Conservation (phyloP, 2,888 invertebrate genomes). For the Ashinkailepas kermadecensis region DNA sequence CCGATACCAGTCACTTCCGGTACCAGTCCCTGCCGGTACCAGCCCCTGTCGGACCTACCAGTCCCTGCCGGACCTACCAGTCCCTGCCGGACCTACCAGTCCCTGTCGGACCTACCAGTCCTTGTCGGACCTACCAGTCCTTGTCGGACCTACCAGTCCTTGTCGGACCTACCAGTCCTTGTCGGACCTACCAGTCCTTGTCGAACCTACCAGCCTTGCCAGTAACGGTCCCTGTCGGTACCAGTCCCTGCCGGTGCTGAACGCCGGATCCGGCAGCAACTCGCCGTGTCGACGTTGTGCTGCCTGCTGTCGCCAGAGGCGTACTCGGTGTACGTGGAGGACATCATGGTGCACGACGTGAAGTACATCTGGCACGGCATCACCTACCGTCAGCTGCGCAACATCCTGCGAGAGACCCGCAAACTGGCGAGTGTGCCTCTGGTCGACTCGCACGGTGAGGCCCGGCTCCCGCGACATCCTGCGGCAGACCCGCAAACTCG, state of each 20-base stretch:
- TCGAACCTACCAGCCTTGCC: too few relatives aligned
- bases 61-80: too few relatives aligned
- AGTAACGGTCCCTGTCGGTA: too few relatives aligned
- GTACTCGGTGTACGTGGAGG: conserved; percentile 93
- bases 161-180: not conserved
- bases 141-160: not conserved
- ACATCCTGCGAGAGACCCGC: conserved; percentile 65
- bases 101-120: not conserved
- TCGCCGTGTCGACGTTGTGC: too few relatives aligned
- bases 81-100: not conserved
- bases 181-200: too few relatives aligned
- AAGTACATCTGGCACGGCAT: conserved; percentile 85
- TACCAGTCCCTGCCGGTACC: too few relatives aligned
- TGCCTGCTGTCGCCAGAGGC: conserved; percentile 54
- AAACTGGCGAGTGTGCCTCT: conserved; percentile 77
- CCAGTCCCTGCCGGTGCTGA: not conserved
- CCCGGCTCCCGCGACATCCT: conserved; percentile 59
- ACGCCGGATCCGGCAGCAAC: not conserved
- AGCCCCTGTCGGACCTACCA: too few relatives aligned
- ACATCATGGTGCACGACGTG: conserved; percentile 88
- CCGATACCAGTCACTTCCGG: too few relatives aligned
- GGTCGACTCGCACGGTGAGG: conserved; percentile 70
- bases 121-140: not conserved
- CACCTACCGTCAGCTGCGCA: conserved; percentile 80
- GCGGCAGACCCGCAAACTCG: conserved; percentile 61